Conservation (phyloP, 2,113 vertebrate genomes). For the Climacteris rufus region DNA sequence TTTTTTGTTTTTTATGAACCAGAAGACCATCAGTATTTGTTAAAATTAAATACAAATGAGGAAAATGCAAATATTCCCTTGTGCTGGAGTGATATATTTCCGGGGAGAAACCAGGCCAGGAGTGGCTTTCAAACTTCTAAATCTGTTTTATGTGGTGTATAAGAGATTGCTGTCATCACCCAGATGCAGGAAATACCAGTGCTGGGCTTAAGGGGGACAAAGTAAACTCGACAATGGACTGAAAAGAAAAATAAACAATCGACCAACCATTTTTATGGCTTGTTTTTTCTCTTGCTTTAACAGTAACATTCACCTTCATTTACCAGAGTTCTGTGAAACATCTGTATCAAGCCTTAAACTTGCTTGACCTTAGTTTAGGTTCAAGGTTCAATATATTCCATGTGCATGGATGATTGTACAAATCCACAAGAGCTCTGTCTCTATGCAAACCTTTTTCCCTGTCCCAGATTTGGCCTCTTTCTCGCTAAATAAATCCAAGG, state of each 20-base stretch:
- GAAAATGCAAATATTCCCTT: not conserved
- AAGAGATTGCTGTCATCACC: slow-evolving; percentile 60
- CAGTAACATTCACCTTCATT: slow-evolving; percentile 60
- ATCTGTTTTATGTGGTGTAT: slow-evolving; percentile 59
- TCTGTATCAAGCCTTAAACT: slow-evolving; percentile 64
- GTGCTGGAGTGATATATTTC: not conserved
- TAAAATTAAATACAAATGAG: not conserved
- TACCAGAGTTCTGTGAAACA: slow-evolving; percentile 61
- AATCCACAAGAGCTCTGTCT: slow-evolving; percentile 26
- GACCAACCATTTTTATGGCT: slow-evolving; percentile 48
- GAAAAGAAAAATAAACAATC: slow-evolving; percentile 70
- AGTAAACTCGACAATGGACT: slow-evolving; percentile 65
- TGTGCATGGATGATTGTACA: slow-evolving; percentile 56
- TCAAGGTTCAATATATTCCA: slow-evolving; percentile 67
- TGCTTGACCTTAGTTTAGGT: slow-evolving; percentile 56
- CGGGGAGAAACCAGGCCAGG: slow-evolving; percentile 25
- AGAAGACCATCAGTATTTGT: not conserved
- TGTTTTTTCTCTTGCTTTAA: slow-evolving; percentile 46
- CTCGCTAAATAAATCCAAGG: slow-evolving; percentile 49
- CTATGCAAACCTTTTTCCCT: slow-evolving; percentile 11
- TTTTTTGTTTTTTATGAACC: not conserved
- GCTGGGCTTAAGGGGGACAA: slow-evolving; percentile 51
- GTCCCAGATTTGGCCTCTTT: slow-evolving; percentile 39
- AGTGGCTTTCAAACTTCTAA: slow-evolving; percentile 24
- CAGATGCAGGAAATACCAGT: slow-evolving; percentile 66